Base-by-base conservation (phyloP, 2,888 invertebrate genomes). In the Pammene fasciana region DNA sequence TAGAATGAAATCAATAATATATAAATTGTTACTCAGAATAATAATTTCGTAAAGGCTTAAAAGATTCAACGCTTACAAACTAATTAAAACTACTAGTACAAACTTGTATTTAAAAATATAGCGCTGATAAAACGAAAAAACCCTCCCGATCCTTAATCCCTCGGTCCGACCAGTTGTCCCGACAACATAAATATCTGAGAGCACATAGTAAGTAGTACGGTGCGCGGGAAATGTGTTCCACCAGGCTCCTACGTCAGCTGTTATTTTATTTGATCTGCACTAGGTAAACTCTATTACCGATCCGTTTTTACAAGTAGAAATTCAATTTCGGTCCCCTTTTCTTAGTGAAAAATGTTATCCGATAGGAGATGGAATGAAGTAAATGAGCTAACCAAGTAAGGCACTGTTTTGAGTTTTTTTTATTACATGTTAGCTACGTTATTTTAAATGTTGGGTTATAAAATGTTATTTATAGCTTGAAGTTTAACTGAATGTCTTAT, bases 261-360 rank as follows among this genome's bases (percentile, higher is more conserved):
- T 86, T 87, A 86, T 88, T 88, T 88, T 87, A 88, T 90, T 89
- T 89, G 87, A 87, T 88, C 86, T 83, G 79, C 80, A 79, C 81
- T 84, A 87, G 83, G 88, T 88, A 89, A 89, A 89, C 88, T 88
- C 87, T 86, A 89, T 90, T 89, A 90, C 86, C 76, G 82, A 83
- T 79, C 84, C 88, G 86, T 89, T 90, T 90, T 90, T 90, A 91
- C 86, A 86, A 84, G 83, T 84, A 83, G 81, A 87, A 89, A 90
- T 89, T 89, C 85, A 88, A 90, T 91, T 90, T 85, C 83, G 84
- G 78, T 81, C 80, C 81, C 81, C 80, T 82, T 83, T 84, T 87
- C 85, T 85, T 84, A 84, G 79, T 82, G 75, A 82, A 83, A 89
- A 86, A 80, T 88, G 85, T 87, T 88, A 86, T 81, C 78, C 80